Base-by-base conservation (phyloP, 1,140 invertebrate genomes). In the Caenorhabditis inopinata region DNA sequence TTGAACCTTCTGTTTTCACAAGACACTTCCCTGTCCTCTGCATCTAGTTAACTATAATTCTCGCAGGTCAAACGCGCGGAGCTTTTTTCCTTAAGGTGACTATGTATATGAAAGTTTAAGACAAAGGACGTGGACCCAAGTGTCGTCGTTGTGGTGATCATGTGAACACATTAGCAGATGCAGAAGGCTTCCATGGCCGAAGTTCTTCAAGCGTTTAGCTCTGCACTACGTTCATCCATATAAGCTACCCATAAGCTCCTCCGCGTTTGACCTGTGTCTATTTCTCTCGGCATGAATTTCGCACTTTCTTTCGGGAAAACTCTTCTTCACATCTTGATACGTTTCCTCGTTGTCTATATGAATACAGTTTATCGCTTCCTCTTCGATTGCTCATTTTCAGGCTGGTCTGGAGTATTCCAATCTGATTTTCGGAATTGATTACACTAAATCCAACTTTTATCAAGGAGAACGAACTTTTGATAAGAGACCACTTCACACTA, bases 371-470 rank as follows among this genome's bases (percentile, higher is more conserved):
- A 4, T n/a, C 11, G 0, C 38, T 32, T 9, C 11, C 14, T 2
- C 6, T 38, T 42, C 29, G 18, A 81, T 47, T 42, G n/a, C 27
- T 12, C n/a, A 11, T 74, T 74, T 87, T 84, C 82, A 87, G 80
- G 90, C 90, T 16, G 90, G 90, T n/a, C 84, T 91, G 9, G 89
- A 90, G 62, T 86, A 85, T 6, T 90, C 89, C 79, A 89, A 89
- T 76, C 80, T 91, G 49, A 90, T 91, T 21, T 87, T 91, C 45
- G 90, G 90, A 1, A 86, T 91, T 29, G 90, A 91, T 85, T 91
- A 90, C 84, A 91, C 90, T 11, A 88, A 90, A 11, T 90, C 89
- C 77, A 91, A 91, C 82, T 89, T 91, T 76, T 91, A 90, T 88
- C 90, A 91, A 83, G 90, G 90, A 58, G 83, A 90, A 45, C 88